Conservation (phyloP, 2,888 invertebrate species). For the Tinea semifulvella region DNA sequence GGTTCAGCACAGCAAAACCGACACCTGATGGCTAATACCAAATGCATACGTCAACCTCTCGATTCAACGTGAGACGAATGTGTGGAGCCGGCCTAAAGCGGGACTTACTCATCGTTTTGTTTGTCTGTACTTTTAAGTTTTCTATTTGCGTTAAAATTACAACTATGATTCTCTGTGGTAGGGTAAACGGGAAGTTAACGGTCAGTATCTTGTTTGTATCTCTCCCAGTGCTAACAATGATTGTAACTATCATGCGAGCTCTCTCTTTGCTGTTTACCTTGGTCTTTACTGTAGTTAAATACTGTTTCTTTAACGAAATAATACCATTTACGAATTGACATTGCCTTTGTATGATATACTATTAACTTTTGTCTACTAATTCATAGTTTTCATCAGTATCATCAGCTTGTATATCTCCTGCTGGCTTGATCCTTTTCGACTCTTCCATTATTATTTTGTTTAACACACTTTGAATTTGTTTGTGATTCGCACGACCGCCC, state of each 20-base stretch:
- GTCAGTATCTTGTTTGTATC: slow-evolving; percentile 13
- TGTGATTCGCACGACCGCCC: too few species aligned
- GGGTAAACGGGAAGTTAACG: slow-evolving; percentile 14
- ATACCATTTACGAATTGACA: too few species aligned
- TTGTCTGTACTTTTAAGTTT: slow-evolving; percentile 7
- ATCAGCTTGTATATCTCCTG: too few species aligned
- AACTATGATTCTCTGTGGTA: slow-evolving; percentile 10
- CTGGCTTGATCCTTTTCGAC: too few species aligned
- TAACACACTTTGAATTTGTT: too few species aligned
- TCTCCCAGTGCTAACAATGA: slow-evolving; percentile 27
- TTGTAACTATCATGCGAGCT: slow-evolving; percentile 22
- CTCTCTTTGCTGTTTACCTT: slow-evolving; percentile 22
- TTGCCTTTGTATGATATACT: too few species aligned
- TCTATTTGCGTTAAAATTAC: slow-evolving; percentile 13
- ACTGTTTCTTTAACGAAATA: too few species aligned
- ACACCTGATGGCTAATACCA: too few species aligned
- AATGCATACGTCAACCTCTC: slow-evolving; percentile 5
- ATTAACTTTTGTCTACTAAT: too few species aligned
- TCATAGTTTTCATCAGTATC: too few species aligned
- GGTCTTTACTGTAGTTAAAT: slow-evolving; percentile 9
- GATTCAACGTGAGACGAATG: background rate
- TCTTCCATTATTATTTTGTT: too few species aligned
- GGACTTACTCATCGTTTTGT: slow-evolving; percentile 8
- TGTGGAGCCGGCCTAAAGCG: slow-evolving; percentile 11
- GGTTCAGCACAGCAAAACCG: too few species aligned